A percentile compares a stretch with the other conserved stretches of the same genome.
These are phyloP conservation scores for Theodoxus fluviatilis DNA, from an alignment of 2,888 invertebrate species.

Conservation along the genomic window DNA sequence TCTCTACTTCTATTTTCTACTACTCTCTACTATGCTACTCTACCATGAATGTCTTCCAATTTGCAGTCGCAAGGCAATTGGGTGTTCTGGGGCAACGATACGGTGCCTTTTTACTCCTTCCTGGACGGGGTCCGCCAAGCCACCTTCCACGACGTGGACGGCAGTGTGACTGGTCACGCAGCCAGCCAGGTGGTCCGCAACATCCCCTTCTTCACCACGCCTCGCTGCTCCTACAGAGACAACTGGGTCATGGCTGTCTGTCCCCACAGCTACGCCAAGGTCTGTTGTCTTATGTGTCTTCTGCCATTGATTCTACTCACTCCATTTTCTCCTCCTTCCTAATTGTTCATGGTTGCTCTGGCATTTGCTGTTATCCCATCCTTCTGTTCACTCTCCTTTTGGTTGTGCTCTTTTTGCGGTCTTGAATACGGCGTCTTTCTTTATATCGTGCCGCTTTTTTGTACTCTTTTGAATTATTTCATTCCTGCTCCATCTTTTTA, in stretches of 20 bases:
- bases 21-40: background rate
- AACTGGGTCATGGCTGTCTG: constrained; percentile 26
- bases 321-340: constrained; percentile 5
- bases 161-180: constrained; percentile 27
- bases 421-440: background rate
- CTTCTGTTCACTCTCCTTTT: too few species aligned
- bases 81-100: constrained; percentile 28
- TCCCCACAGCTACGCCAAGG: constrained; percentile 30
- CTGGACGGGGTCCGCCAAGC: constrained; percentile 27
- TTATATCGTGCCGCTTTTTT: background rate
- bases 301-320: background rate
- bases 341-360: background rate
- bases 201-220: constrained; percentile 28
- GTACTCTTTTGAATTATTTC: background rate
- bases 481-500: background rate
- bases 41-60: background rate
- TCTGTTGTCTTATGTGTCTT: constrained; percentile 13
- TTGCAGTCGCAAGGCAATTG: constrained; percentile 11
- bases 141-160: constrained; percentile 29
- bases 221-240: constrained; percentile 17
- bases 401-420: background rate
- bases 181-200: constrained; percentile 26
- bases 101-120: constrained; percentile 14
- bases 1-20: background rate
- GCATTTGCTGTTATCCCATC: too few species aligned